Conservation (phyloP, 2,113 vertebrate species). For the Falco punctatus region DNA sequence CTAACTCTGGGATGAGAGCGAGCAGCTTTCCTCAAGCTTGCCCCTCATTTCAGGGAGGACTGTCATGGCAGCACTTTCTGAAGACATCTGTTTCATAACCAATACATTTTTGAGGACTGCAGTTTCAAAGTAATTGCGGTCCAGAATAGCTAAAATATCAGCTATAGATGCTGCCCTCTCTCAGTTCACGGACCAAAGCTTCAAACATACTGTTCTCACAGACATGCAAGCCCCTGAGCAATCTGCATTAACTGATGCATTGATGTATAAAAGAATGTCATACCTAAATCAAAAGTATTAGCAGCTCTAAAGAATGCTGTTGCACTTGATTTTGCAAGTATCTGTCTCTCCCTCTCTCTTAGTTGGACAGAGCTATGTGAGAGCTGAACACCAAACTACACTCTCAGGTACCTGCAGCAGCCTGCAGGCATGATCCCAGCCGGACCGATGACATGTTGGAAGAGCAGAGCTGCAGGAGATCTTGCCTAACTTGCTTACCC, state of each 20-base stretch:
- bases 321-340: background rate
- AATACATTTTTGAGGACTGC: background rate
- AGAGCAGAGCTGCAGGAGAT: background rate
- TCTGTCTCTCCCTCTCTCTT: background rate
- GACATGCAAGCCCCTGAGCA: rapidly evolving
- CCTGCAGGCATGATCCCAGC: background rate
- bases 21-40: background rate
- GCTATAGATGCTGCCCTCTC: background rate
- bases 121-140: background rate
- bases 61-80: background rate
- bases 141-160: background rate
- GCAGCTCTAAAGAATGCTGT: background rate
- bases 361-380: background rate
- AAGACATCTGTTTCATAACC: background rate
- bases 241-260: background rate
- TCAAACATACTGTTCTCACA: background rate
- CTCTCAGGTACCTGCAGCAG: background rate
- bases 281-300: background rate
- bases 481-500: background rate
- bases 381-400: background rate
- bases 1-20: background rate
- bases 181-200: background rate
- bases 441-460: rapidly evolving
- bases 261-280: background rate
- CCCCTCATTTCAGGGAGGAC: background rate